Percentiles rank a stretch among this genome's conserved stretches.
Conservation (phyloP, 2,797 vertebrate species). For the Pipistrellus nathusii region DNA sequence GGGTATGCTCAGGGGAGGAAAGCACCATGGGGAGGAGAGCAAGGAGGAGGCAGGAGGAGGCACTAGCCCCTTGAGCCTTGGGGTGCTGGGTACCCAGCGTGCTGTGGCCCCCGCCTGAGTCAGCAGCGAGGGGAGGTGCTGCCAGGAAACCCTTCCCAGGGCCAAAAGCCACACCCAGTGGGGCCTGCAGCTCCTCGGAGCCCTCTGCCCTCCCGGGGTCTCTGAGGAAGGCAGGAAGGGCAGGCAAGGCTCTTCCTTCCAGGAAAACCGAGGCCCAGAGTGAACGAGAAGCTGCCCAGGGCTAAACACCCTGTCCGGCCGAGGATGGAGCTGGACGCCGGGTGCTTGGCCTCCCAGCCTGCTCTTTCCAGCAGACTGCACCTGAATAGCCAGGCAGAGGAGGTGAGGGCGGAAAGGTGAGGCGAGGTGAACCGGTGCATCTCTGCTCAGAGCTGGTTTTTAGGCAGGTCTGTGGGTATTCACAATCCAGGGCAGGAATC, state of each 20-base stretch:
- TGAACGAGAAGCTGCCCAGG: neutral
- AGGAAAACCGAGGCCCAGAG: neutral
- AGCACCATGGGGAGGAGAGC: neutral
- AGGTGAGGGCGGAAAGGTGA: neutral
- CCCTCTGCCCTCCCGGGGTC: neutral
- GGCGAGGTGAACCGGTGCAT: neutral
- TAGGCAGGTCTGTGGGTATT: neutral
- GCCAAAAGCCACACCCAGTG: no score
- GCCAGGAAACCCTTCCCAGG: neutral
- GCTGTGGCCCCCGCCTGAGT: neutral
- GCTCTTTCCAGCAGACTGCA: neutral
- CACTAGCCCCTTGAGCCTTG: neutral
- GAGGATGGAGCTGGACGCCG: neutral
- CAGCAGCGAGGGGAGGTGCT: neutral
- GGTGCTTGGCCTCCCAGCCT: no score
- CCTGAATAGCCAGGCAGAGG: neutral
- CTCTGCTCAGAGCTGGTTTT: conserved; percentile 15
- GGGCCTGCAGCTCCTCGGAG: neutral
- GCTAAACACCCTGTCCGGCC: neutral
- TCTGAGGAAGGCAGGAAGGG: neutral
- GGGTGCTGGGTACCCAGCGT: neutral
- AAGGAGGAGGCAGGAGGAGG: neutral
- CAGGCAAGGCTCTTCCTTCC: accelerated
- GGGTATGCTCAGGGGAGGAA: neutral
- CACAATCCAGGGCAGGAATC: no score